A percentile compares a stretch with the other conserved stretches of the same genome.
Evolutionary conservation across 1,140 invertebrate species (phyloP).

Genomic region (Drosophila nikananu): DNA sequence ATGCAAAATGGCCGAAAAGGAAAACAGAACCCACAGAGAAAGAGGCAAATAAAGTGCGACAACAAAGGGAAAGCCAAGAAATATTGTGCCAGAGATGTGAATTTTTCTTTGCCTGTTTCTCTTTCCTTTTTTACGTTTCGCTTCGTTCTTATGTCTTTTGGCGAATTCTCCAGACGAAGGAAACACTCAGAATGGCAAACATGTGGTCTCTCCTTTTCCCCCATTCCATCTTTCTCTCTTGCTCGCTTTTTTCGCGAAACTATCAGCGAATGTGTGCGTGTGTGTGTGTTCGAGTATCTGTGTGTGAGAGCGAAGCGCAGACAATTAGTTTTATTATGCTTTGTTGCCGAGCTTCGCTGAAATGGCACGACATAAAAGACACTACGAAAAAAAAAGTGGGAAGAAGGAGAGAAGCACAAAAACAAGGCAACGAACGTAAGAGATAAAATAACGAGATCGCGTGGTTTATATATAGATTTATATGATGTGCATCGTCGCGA

Average conservation of each 20-base stretch:
- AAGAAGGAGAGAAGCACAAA: conserved; percentile 8
- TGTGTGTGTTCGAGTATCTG: conserved; percentile 39
- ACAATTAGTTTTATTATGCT: conserved; percentile 84
- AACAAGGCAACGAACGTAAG: conserved; percentile 59
- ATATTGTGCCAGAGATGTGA: conserved; percentile 38
- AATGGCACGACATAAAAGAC: conserved; percentile 83
- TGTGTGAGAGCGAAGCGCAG: conserved; percentile 81
- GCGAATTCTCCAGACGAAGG: conserved; percentile 60
- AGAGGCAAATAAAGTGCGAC: conserved; percentile 62
- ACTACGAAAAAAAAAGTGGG: conserved; percentile 43
- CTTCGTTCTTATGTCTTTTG: conserved; percentile 40
- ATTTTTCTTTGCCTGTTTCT: neutral
- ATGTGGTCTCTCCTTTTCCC: conserved; percentile 57
- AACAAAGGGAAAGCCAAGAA: conserved; percentile 32
- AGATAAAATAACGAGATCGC: conserved; percentile 50
- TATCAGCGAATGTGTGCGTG: conserved; percentile 28
- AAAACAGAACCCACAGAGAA: conserved; percentile 14
- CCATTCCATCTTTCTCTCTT: conserved; percentile 21
- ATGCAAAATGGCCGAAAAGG: conserved; percentile 65
- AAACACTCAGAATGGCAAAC: conserved; percentile 73
- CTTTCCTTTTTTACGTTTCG: neutral
- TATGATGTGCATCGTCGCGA: conserved; percentile 70
- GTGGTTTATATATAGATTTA: conserved; percentile 47
- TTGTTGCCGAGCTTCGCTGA: conserved; percentile 83
- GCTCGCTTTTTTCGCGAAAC: conserved; percentile 26